Base-by-base conservation (phyloP, 2,113 vertebrate genomes). In the Anseranas semipalmata region DNA sequence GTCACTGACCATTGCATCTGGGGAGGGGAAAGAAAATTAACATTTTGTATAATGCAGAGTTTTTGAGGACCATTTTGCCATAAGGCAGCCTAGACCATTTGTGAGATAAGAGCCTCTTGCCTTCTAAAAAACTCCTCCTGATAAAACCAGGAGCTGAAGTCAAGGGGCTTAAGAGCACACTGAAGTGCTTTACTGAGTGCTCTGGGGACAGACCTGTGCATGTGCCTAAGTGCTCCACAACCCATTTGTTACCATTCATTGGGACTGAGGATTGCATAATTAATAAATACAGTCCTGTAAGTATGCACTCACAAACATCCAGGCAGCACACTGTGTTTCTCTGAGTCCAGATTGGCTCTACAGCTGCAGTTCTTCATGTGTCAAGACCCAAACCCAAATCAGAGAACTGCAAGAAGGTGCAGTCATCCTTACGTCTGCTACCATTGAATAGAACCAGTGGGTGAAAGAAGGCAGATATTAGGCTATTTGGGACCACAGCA, bases 121-220 rank as follows among this genome's bases (percentile, higher is more conserved):
- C 82, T 88, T 56, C 60, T 66, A 65, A 52, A 91, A 90, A 15
- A 10, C 30, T 87, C 66, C 46, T 30, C 58, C 70, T 76, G 70
- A 83, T 65, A 65, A 85, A 87, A 55, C 27, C 12, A 25, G 55
- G 28, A 93, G 56, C 33, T 72, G 77, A 87, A 94, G 81, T 63
- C 60, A 71, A 85, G 52, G 46, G 65, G 22, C 25, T 90, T 75
- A 68, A 85, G 53, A 85, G 75, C 33, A n/a, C 15, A 14, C 6
- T 28, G 52, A 72, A 79, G 8, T 48, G 48, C 18, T 72, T 72
- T 39, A 33, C 32, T 10, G 48, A 87, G 35, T 2, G 62, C 27
- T 30, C 39, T 39, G 56, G 33, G 30, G 48, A 39, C 25, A 63
- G 63, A 52, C 27, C 7, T 14, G n/a, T 30, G 16, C 37, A 6